These are phyloP conservation scores for Podarcis muralis DNA, from an alignment of 2,113 vertebrate species.

Conservation along the genomic window DNA sequence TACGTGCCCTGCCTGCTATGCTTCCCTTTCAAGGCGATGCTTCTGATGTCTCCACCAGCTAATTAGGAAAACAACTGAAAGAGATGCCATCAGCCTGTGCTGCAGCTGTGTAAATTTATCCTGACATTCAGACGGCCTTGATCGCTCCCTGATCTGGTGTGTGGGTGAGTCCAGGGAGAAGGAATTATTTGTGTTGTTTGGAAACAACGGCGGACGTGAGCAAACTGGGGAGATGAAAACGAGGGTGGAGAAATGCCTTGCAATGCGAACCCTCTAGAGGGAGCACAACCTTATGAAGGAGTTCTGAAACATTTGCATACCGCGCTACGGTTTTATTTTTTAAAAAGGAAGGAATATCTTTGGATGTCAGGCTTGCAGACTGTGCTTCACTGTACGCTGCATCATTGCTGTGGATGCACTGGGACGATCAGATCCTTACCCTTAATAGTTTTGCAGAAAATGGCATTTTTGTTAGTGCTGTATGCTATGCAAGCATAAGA, in stretches of 20 bases:
- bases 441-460: background rate
- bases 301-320: background rate
- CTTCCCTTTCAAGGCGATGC: constrained; percentile 56
- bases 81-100: constrained; percentile 45
- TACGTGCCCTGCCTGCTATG: constrained; percentile 32
- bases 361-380: background rate
- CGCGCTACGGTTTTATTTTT: background rate
- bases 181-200: constrained; percentile 42
- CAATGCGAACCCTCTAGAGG: constrained; percentile 5
- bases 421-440: background rate
- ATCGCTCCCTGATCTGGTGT: constrained; percentile 45
- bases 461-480: background rate
- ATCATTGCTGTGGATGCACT: background rate
- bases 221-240: background rate
- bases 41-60: constrained; percentile 58
- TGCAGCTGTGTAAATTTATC: constrained; percentile 36
- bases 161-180: constrained; percentile 28
- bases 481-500: background rate
- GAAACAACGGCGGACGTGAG: background rate
- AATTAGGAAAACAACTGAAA: constrained; percentile 58
- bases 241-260: constrained; percentile 6
- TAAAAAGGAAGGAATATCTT: background rate
- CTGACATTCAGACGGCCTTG: constrained; percentile 47
- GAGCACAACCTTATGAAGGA: background rate
- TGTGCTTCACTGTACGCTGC: background rate